Evolutionary conservation across 2,888 invertebrate genomes (phyloP).

Genomic region (Hemithea aestivaria): DNA sequence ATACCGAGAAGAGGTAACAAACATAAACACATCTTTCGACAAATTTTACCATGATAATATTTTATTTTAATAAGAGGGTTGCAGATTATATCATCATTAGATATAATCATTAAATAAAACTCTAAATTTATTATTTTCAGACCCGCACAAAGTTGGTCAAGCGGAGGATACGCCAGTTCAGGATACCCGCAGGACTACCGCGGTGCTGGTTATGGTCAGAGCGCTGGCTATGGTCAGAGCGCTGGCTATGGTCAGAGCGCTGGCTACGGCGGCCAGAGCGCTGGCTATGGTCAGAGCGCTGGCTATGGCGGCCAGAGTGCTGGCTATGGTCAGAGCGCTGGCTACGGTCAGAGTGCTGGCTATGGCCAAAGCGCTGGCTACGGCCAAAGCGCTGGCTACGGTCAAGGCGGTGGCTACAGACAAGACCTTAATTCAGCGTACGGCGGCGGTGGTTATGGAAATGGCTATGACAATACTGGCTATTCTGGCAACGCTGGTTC

Average conservation of each 20-base stretch:
- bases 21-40: no score
- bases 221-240: no score
- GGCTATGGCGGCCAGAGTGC: slow-evolving; percentile 31
- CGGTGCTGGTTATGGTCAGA: no score
- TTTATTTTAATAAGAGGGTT: no score
- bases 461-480: no score
- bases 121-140: slow-evolving; percentile 34
- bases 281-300: slow-evolving; percentile 16
- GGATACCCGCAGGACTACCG: no score
- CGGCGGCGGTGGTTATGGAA: slow-evolving; percentile 11
- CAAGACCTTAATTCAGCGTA: slow-evolving; percentile 24
- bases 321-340: slow-evolving; percentile 17
- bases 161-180: no score
- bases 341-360: slow-evolving; percentile 11
- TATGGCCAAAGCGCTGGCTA: slow-evolving; percentile 17
- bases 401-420: slow-evolving; percentile 27
- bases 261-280: slow-evolving; percentile 35
- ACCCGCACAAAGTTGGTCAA: slow-evolving; percentile 37
- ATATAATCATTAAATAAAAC: no score
- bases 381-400: slow-evolving; percentile 14
- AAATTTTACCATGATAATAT: no score
- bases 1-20: no score
- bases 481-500: neutral
- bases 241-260: no score
- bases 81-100: no score